A percentile compares a stretch with the other conserved stretches of the same genome.
Conservation (phyloP, 2,113 vertebrate species). For the Pollachius pollachius region DNA sequence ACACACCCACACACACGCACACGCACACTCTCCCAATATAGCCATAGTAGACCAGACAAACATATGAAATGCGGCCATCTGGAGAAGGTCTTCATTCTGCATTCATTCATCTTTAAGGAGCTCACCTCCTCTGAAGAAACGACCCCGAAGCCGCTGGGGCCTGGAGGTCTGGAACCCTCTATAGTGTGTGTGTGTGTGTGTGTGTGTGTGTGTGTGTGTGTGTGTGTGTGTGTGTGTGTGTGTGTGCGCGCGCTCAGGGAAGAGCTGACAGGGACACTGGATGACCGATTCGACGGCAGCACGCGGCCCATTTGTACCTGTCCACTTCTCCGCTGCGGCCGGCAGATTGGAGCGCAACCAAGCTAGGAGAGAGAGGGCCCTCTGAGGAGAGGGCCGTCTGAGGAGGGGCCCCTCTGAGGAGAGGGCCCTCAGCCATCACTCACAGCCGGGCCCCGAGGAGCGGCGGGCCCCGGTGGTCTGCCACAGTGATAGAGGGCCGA, state of each 20-base stretch:
- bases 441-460: conserved; percentile 62
- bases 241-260: conserved; percentile 23
- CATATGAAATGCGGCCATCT: too few relatives aligned
- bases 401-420: neutral
- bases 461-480: conserved; percentile 78
- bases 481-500: conserved; percentile 85
- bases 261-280: conserved; percentile 36
- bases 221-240: neutral
- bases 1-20: too few relatives aligned
- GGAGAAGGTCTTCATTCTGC: too few relatives aligned
- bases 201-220: neutral
- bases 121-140: too few relatives aligned
- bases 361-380: conserved; percentile 32
- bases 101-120: too few relatives aligned
- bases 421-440: conserved; percentile 63
- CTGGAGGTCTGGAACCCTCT: too few relatives aligned
- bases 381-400: too few relatives aligned
- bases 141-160: too few relatives aligned
- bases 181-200: neutral
- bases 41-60: too few relatives aligned
- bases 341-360: conserved; percentile 61
- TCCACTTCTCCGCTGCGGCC: conserved; percentile 46
- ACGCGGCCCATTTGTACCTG: conserved; percentile 62
- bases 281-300: conserved; percentile 44
- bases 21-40: too few relatives aligned